phyloP scores from a whole-genome alignment of 2,797 vertebrate species.

The Eospalax fontanierii region DNA sequence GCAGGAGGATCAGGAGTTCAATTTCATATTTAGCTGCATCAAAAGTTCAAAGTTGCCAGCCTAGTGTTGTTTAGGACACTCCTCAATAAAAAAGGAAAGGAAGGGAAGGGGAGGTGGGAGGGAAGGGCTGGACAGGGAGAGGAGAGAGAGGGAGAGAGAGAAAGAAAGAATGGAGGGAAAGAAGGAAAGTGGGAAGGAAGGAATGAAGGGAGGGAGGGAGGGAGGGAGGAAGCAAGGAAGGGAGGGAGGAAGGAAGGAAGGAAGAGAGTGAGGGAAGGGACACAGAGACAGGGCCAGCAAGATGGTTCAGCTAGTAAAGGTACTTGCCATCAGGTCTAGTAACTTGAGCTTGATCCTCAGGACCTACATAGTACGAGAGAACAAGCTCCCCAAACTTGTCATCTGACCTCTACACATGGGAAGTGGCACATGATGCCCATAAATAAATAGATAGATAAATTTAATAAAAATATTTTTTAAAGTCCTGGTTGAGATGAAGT shows the following conservation, averaged over 20 bases:
- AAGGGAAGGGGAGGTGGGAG: no score
- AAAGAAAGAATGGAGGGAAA: no score
- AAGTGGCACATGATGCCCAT: not conserved
- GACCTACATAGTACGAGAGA: not conserved
- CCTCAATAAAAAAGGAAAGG: not conserved
- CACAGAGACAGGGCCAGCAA: not conserved
- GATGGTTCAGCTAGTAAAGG: not conserved
- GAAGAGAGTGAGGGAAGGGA: no score
- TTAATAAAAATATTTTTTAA: not conserved
- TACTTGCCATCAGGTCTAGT: not conserved
- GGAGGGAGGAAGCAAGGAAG: no score
- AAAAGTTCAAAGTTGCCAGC: not conserved
- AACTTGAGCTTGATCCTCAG: not conserved
- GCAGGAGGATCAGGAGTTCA: not conserved
- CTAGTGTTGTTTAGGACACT: not conserved
- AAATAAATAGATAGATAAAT: not conserved
- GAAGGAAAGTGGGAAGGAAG: no score
- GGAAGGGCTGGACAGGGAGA: no score
- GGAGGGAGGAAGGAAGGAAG: no score
- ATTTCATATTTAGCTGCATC: not conserved
- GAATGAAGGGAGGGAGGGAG: no score
- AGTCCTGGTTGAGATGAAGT: not conserved
- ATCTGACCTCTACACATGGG: not conserved
- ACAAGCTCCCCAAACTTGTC: not conserved
- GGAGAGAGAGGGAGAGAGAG: no score